phyloP scores from a whole-genome alignment of 2,797 vertebrate species.

The Sebastes steindachneri region DNA sequence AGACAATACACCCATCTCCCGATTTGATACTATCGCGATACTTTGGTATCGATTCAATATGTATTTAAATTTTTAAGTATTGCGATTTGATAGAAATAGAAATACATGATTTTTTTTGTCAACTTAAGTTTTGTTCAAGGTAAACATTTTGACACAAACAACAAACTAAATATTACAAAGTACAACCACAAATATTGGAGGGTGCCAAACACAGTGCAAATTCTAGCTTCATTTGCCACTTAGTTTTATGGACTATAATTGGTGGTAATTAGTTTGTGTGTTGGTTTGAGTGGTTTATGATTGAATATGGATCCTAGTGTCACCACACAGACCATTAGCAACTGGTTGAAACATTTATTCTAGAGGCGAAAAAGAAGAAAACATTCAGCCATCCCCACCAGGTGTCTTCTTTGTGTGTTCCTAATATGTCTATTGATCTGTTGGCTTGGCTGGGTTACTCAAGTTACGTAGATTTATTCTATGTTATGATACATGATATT shows the following conservation, averaged over 20 bases:
- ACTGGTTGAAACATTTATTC: neutral
- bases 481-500: neutral
- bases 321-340: neutral
- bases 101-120: too few relatives aligned
- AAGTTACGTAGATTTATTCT: neutral
- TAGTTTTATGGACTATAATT: neutral
- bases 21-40: too few relatives aligned
- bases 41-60: too few relatives aligned
- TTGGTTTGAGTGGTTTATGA: neutral
- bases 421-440: neutral
- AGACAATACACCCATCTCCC: too few relatives aligned
- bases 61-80: too few relatives aligned
- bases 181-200: too few relatives aligned
- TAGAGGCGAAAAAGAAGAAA: neutral
- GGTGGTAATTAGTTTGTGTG: neutral
- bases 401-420: neutral
- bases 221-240: neutral
- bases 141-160: too few relatives aligned
- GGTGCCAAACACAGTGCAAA: neutral
- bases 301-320: neutral
- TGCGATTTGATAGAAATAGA: too few relatives aligned
- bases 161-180: too few relatives aligned
- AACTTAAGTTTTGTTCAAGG: too few relatives aligned
- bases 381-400: too few relatives aligned
- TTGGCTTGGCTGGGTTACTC: neutral